These are phyloP conservation scores for Tanaodytes sp. DNA, from an alignment of 2,888 invertebrate species.

Conservation along the genomic window DNA sequence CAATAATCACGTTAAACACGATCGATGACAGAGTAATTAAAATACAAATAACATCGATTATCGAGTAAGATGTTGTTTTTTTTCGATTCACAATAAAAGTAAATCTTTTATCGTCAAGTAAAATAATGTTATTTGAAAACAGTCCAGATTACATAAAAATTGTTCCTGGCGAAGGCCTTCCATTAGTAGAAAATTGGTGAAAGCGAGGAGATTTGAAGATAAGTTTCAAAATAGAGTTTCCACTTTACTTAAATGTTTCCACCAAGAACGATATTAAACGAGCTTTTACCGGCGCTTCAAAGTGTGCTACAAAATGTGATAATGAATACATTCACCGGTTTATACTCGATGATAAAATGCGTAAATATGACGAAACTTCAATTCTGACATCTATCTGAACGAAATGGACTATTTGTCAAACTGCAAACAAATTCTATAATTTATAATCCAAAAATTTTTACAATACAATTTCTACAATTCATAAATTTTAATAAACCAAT, in stretches of 20 bases:
- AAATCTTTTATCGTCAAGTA: no score
- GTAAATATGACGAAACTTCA: slow-evolving; percentile 58
- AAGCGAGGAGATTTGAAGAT: slow-evolving; percentile 82
- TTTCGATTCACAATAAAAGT: no score
- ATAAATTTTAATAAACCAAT: no score
- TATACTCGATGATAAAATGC: slow-evolving; percentile 60
- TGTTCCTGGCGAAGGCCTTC: slow-evolving; percentile 83
- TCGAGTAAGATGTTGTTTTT: slow-evolving; percentile 73
- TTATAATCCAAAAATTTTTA: no score
- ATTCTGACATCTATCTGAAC: slow-evolving; percentile 49
- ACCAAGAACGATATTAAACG: slow-evolving; percentile 70
- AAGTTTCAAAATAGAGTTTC: slow-evolving; percentile 78
- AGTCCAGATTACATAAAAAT: slow-evolving; percentile 80
- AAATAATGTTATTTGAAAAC: neutral
- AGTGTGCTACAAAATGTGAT: slow-evolving; percentile 45
- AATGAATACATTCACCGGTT: slow-evolving; percentile 58
- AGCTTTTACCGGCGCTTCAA: slow-evolving; percentile 59
- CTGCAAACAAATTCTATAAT: no score
- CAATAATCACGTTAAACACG: no score
- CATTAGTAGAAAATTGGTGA: slow-evolving; percentile 77
- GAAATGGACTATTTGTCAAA: no score
- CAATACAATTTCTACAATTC: no score
- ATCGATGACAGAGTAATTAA: slow-evolving; percentile 81
- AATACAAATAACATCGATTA: slow-evolving; percentile 81
- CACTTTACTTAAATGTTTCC: slow-evolving; percentile 74